Evolutionary conservation across 2,888 invertebrate species (phyloP).

Genomic region (Neocrepidodera transversa): DNA sequence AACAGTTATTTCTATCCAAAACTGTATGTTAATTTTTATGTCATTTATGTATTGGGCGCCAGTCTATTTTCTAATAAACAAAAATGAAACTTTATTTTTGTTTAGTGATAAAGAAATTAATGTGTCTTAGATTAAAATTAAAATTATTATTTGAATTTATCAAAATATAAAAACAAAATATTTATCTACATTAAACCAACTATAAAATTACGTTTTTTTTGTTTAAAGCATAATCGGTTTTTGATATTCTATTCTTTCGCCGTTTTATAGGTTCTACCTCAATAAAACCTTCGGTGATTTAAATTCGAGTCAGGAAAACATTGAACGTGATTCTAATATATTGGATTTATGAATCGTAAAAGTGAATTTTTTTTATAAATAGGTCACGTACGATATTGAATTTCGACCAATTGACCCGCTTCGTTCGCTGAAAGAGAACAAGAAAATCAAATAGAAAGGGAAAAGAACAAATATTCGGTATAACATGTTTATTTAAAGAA

Average conservation of each 20-base stretch:
- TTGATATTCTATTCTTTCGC: background rate
- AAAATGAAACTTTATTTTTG: no score
- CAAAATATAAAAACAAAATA: no score
- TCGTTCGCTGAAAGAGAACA: background rate
- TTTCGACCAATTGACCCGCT: conserved; percentile 20
- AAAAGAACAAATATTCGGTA: background rate
- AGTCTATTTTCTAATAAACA: no score
- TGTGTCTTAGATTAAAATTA: no score
- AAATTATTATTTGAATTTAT: no score
- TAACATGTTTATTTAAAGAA: background rate
- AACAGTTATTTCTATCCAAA: no score
- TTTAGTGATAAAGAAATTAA: no score
- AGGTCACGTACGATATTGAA: conserved; percentile 25
- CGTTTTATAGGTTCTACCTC: background rate
- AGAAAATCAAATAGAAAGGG: conserved; percentile 21
- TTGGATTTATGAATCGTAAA: conserved; percentile 18
- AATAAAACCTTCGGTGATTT: conserved; percentile 7
- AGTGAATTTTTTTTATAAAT: conserved; percentile 17
- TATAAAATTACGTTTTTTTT: no score
- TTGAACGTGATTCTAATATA: conserved; percentile 18
- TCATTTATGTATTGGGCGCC: no score
- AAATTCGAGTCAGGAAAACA: conserved; percentile 4
- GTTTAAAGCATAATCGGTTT: background rate
- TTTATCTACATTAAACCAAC: background rate
- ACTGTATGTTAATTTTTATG: no score